Base-by-base conservation (phyloP, 2,797 vertebrate genomes). In the Oryzias sinensis region DNA sequence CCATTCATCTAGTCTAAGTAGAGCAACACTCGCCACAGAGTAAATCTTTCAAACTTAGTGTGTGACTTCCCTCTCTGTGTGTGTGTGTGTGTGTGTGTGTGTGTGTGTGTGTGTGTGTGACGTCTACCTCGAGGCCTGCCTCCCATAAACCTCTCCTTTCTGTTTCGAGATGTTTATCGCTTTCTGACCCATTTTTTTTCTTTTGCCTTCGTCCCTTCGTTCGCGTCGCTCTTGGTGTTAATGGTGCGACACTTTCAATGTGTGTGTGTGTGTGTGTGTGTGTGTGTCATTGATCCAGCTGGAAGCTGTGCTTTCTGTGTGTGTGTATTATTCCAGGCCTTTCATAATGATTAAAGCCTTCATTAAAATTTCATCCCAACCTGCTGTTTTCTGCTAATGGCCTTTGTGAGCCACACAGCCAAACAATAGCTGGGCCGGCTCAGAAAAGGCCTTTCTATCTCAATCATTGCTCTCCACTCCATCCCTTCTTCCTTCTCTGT, bases 331-430 rank as follows among this genome's bases (percentile, higher is more conserved):
- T 95, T 94, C 93, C 90, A 85, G 91, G 87, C 91, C 91, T 93
- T 93, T 95, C 92, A 93, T 95, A 95, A 97, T 95, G 94, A 97
- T 94, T 94, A 94, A 95, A 93, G 92, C 91, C 92, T 95, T 96
- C 94, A 97, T 98, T 96, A 95, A 97, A 95, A 94, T 96, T 97
- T 96, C 95, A 95, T 95, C 91, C 94, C 93, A 95, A 96, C 94
- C 96, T 96, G 95, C 95, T 95, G 94, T 94, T 96, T 93, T 94
- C 93, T 93, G 86, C 95, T 95, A 98, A 97, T 96, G 93, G 94
- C 91, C 94, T 96, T 94, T 94, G 90, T 93, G 94, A 95, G 92
- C 80, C 86, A 83, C 89, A 94, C 93, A 95, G 94, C 93, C 89
- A 93, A 93, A 96, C 94, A 95, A 96, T 94, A 89, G 92, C 87